These are phyloP conservation scores for Rhagologus leucostigma DNA, from an alignment of 2,113 vertebrate species.

Conservation along the genomic window DNA sequence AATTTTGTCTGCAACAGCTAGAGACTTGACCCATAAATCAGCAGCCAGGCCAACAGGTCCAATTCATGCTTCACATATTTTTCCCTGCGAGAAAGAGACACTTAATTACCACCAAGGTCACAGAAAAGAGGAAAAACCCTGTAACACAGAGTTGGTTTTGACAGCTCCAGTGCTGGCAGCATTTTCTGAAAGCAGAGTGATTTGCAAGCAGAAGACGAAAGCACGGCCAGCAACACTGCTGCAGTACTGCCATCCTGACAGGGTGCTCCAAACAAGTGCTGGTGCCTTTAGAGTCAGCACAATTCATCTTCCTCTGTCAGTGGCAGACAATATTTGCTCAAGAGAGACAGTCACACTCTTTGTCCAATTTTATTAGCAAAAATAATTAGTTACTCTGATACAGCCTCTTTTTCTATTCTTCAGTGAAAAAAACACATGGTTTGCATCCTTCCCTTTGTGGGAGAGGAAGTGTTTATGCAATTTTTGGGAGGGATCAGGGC, in stretches of 20 bases:
- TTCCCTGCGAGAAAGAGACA: constrained; percentile 49
- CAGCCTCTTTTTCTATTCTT: background rate
- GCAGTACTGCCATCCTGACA: background rate
- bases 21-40: constrained; percentile 75
- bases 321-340: background rate
- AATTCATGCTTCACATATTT: constrained; percentile 59
- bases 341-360: background rate
- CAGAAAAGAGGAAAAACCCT: constrained; percentile 43
- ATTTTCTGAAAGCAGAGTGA: constrained; percentile 29
- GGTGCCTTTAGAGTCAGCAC: background rate
- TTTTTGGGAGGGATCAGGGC: background rate
- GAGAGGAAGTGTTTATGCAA: background rate
- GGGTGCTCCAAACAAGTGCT: background rate
- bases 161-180: constrained; percentile 31
- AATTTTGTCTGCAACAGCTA: constrained; percentile 67
- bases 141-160: constrained; percentile 29
- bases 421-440: background rate
- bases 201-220: background rate
- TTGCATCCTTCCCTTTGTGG: background rate
- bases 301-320: background rate
- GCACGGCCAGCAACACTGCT: background rate
- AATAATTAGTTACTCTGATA: background rate
- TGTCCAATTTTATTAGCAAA: background rate
- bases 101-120: constrained; percentile 70
- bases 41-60: constrained; percentile 54